Conservation (phyloP, 2,888 invertebrate species). For the Synergus itoensis region DNA sequence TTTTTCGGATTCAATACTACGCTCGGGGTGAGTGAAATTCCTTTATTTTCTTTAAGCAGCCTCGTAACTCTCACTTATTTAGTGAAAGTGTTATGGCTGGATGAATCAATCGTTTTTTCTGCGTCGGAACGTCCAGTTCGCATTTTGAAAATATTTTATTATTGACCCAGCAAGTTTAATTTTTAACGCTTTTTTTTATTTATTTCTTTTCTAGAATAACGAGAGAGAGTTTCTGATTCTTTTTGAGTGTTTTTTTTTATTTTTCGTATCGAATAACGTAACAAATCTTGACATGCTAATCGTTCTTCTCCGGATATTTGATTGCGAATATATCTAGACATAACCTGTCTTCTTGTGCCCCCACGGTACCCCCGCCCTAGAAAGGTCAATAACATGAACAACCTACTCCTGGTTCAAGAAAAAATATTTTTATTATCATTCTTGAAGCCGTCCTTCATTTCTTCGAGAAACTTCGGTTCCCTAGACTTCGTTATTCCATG, state of each 20-base stretch:
- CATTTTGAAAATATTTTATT: constrained; percentile 50
- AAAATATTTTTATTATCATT: constrained; percentile 33
- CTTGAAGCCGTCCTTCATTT: constrained; percentile 1
- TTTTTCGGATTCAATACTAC: constrained; percentile 92
- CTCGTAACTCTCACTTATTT: neutral
- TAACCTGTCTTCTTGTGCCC: constrained; percentile 64
- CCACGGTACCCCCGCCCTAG: constrained; percentile 52
- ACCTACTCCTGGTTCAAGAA: neutral
- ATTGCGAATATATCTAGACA: constrained; percentile 58
- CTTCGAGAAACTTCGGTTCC: neutral
- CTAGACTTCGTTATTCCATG: neutral
- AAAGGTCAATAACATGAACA: constrained; percentile 68
- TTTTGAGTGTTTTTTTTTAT: neutral
- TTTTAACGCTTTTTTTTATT: neutral
- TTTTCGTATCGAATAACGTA: neutral
- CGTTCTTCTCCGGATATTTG: constrained; percentile 31
- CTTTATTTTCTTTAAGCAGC: neutral
- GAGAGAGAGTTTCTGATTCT: neutral
- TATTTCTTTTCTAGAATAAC: neutral
- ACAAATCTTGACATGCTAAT: constrained; percentile 24
- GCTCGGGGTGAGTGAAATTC: constrained; percentile 84
- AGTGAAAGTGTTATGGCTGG: constrained; percentile 14
- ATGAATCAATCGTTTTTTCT: constrained; percentile 47
- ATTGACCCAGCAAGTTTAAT: constrained; percentile 28
- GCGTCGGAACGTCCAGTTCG: constrained; percentile 61